Evolutionary conservation across 2,113 vertebrate genomes (phyloP).

Genomic region (Colistium nudipinnis): DNA sequence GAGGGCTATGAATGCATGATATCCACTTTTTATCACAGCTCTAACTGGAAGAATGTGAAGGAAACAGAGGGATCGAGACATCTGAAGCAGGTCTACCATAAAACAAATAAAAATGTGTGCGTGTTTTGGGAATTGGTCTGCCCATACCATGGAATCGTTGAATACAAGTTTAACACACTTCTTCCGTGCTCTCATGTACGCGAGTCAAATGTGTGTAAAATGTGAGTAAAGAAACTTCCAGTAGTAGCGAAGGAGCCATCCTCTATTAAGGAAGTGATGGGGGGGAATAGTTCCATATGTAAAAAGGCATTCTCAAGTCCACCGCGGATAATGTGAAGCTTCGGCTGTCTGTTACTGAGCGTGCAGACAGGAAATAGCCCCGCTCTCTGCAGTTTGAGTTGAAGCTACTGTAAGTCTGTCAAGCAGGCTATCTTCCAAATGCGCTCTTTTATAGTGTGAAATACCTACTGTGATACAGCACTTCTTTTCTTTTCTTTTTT

Average conservation of each 20-base stretch:
- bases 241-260: not conserved
- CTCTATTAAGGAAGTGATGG: not conserved
- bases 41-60: constrained; percentile 16
- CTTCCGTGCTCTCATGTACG: too few relatives aligned
- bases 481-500: too few relatives aligned
- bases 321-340: not conserved
- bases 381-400: not conserved
- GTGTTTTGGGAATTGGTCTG: not conserved
- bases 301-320: not conserved
- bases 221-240: too few relatives aligned
- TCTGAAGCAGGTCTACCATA: constrained; percentile 1
- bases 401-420: not conserved
- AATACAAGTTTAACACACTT: too few relatives aligned
- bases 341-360: not conserved
- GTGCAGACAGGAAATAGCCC: not conserved
- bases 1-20: constrained; percentile 11
- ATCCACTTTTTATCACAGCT: constrained; percentile 27
- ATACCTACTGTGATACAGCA: not conserved
- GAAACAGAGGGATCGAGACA: constrained; percentile 14
- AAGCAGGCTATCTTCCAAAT: not conserved
- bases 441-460: not conserved
- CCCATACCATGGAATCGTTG: not conserved
- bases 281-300: not conserved
- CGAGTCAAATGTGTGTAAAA: too few relatives aligned
- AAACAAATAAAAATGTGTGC: not conserved